Base-by-base conservation (phyloP, 2,113 vertebrate species). In the Tetrax tetrax region DNA sequence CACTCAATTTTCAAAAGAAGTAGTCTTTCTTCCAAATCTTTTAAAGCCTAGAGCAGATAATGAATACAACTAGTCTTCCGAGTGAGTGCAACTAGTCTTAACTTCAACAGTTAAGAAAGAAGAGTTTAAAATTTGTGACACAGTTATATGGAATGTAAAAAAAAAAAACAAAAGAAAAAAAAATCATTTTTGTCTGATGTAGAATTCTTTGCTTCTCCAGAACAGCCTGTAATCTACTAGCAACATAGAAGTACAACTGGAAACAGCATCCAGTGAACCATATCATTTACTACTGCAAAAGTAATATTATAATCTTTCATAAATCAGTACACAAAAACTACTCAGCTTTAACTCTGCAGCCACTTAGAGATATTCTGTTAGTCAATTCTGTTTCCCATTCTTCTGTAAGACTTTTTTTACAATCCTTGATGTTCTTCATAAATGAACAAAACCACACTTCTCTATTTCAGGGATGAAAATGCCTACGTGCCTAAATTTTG, bases 101-200 rank as follows among this genome's bases (percentile, higher is more conserved):
- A n/a, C n/a, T n/a, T n/a, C n/a, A n/a, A n/a, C n/a, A n/a, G n/a
- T n/a, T n/a, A n/a, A n/a, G n/a, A n/a, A n/a, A n/a, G n/a, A n/a
- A n/a, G n/a, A n/a, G n/a, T n/a, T n/a, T n/a, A n/a, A 64, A 92
- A 53, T 41, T 45, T 35, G 25, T 53, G 7, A 56, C 56, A 83
- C 18, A 29, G 3, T 78, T 66, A 31, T 1, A 83, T 0, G 31
- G 16, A 2, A 2, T 27, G 13, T 31, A 54, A 43, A 15, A 15
- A 43, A 43, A 43, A 43, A 41, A 41, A 43, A 41, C 13, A 41
- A 41, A 41, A 48, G 11, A 61, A 56, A 51, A 59, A 60, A 22
- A 29, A 38, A 37, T 35, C 4, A 7, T 45, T 81, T 84, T 50
- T 69, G 24, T 37, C 37, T 5, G 0, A 2, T 1, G 1, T 17